These are phyloP conservation scores for Dasysyrphus albostriatus DNA, from an alignment of 2,888 invertebrate genomes.

Conservation along the genomic window DNA sequence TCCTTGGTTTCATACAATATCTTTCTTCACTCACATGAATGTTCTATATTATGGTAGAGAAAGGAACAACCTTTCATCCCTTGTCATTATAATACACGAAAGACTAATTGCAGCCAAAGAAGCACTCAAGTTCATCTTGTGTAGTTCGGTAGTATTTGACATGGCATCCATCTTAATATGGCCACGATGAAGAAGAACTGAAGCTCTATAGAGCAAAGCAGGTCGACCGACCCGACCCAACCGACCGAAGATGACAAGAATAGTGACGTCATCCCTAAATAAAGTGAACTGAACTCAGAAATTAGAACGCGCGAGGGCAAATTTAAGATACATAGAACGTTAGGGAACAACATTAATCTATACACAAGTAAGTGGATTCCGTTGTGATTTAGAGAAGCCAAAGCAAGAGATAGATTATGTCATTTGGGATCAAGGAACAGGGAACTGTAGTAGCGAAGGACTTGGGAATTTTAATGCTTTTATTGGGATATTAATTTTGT, in stretches of 20 bases:
- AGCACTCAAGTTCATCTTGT: conserved; percentile 63
- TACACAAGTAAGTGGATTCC: conserved; percentile 23
- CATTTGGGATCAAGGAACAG: conserved; percentile 4
- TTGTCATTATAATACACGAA: conserved; percentile 45
- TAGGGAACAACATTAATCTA: conserved; percentile 44
- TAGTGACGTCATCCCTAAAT: conserved; percentile 40
- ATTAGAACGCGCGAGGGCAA: conserved; percentile 44
- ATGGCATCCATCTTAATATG: conserved; percentile 26
- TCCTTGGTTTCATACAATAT: conserved; percentile 37
- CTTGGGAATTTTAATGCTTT: conserved; percentile 36
- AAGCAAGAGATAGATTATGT: conserved; percentile 12
- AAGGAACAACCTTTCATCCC: conserved; percentile 39
- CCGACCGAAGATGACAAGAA: neutral
- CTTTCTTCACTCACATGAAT: neutral
- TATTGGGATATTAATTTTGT: conserved; percentile 64
- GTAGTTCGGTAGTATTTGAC: conserved; percentile 43
- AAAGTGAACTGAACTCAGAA: conserved; percentile 52
- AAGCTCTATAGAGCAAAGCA: neutral
- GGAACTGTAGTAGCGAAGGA: neutral
- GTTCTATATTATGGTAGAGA: neutral
- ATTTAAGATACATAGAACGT: conserved; percentile 51
- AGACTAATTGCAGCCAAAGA: conserved; percentile 68
- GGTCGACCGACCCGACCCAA: neutral
- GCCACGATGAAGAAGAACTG: neutral
- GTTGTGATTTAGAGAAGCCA: conserved; percentile 21